Percentiles rank a stretch among this genome's conserved stretches.
Evolutionary conservation across 2,113 vertebrate genomes (phyloP).

Genomic region (Marmota monax): DNA sequence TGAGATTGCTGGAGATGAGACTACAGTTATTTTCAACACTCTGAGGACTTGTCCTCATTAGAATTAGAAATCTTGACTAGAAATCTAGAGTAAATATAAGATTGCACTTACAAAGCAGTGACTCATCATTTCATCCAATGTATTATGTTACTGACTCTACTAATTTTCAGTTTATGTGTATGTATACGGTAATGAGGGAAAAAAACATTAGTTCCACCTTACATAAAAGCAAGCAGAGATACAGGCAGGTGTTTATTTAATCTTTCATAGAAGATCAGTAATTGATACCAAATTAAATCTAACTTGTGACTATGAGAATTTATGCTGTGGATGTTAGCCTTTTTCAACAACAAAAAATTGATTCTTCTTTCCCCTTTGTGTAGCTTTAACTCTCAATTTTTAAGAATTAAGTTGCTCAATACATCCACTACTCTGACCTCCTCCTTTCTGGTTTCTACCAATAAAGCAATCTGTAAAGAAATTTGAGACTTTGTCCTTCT

Average conservation of each 20-base stretch:
- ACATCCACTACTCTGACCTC: neutral
- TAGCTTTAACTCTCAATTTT: slow-evolving; percentile 27
- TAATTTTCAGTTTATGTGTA: slow-evolving; percentile 46
- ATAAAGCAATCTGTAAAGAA: neutral
- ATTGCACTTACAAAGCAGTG: neutral
- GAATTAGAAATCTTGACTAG: slow-evolving; percentile 13
- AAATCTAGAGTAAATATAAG: neutral
- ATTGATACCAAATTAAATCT: slow-evolving; percentile 42
- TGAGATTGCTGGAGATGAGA: neutral
- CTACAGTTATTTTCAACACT: neutral
- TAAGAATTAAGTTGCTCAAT: slow-evolving; percentile 19
- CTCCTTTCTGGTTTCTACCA: neutral
- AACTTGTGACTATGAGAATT: neutral
- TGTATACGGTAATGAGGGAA: neutral
- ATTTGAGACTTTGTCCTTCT: neutral
- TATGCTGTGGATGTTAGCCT: neutral
- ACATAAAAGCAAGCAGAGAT: slow-evolving; percentile 27
- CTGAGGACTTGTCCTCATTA: neutral
- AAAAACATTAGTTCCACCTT: neutral
- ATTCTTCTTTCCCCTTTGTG: slow-evolving; percentile 17
- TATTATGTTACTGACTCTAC: neutral
- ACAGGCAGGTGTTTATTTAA: neutral
- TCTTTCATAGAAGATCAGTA: neutral
- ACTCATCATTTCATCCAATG: neutral
- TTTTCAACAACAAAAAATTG: slow-evolving; percentile 25